These are phyloP conservation scores for Nephrotoma flavescens DNA, from an alignment of 2,888 invertebrate genomes.

Conservation along the genomic window DNA sequence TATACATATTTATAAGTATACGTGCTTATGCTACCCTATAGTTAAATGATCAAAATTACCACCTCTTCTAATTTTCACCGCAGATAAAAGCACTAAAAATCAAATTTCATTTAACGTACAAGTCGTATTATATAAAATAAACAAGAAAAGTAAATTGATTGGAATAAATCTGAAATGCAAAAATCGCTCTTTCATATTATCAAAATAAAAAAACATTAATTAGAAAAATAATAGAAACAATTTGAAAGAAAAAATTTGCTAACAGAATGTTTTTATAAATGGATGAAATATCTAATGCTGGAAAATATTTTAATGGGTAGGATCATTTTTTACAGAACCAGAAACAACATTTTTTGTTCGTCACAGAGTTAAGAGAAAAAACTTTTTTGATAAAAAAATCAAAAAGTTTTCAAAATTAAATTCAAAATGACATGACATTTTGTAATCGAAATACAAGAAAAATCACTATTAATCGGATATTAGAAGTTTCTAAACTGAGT, in stretches of 20 bases:
- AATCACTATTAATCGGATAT: too few relatives aligned
- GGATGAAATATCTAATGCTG: not conserved
- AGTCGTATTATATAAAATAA: not conserved
- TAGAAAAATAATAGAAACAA: not conserved
- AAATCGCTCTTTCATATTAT: not conserved
- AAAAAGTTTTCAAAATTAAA: not conserved
- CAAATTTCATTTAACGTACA: not conserved
- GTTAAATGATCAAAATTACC: not conserved
- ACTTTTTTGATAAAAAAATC: not conserved
- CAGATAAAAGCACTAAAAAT: not conserved
- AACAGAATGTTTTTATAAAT: not conserved
- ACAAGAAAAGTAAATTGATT: not conserved
- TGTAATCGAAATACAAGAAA: not conserved
- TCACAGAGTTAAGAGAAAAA: not conserved
- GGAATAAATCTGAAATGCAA: not conserved
- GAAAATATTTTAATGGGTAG: not conserved
- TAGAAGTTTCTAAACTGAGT: too few relatives aligned
- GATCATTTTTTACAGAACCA: not conserved
- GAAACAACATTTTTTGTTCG: not conserved
- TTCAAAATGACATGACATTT: not conserved
- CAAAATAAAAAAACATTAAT: not conserved
- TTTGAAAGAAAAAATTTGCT: not conserved
- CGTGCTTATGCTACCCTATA: not conserved
- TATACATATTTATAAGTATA: not conserved
- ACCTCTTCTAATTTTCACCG: not conserved